phyloP scores from a whole-genome alignment of 2,113 vertebrate genomes.

The Suncus etruscus region DNA sequence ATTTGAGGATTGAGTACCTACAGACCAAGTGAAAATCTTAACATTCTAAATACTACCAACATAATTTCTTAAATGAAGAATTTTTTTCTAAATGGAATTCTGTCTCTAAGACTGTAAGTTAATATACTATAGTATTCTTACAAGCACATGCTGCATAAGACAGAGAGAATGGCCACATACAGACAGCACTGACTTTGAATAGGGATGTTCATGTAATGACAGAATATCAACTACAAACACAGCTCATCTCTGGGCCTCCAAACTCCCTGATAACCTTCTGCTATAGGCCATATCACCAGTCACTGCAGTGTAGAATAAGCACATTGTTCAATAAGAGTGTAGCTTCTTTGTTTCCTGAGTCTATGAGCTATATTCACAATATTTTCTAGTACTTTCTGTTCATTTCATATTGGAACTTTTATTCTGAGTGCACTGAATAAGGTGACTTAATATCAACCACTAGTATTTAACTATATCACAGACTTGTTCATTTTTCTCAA shows the following conservation, averaged over 20 bases:
- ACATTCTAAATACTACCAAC: constrained; percentile 1
- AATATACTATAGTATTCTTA: not conserved
- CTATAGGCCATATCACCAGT: not conserved
- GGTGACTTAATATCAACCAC: not conserved
- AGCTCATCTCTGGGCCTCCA: too few relatives aligned
- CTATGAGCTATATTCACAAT: not conserved
- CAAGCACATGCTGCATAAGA: not conserved
- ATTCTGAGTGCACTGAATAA: not conserved
- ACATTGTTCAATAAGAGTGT: not conserved
- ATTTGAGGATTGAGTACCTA: not conserved
- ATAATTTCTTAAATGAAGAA: not conserved
- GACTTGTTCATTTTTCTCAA: constrained; percentile 20
- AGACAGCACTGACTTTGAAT: not conserved
- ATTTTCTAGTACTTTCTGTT: not conserved
- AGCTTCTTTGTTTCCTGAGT: not conserved
- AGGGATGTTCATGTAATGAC: not conserved
- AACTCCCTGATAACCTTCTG: not conserved
- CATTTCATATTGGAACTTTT: not conserved
- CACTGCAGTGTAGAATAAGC: not conserved
- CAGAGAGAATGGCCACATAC: not conserved
- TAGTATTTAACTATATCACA: not conserved
- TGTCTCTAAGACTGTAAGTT: not conserved
- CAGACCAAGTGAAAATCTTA: not conserved
- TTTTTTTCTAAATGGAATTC: not conserved
- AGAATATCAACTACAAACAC: not conserved